Evolutionary conservation across 2,888 invertebrate species (phyloP).

Genomic region (Synanthedon myopaeformis): DNA sequence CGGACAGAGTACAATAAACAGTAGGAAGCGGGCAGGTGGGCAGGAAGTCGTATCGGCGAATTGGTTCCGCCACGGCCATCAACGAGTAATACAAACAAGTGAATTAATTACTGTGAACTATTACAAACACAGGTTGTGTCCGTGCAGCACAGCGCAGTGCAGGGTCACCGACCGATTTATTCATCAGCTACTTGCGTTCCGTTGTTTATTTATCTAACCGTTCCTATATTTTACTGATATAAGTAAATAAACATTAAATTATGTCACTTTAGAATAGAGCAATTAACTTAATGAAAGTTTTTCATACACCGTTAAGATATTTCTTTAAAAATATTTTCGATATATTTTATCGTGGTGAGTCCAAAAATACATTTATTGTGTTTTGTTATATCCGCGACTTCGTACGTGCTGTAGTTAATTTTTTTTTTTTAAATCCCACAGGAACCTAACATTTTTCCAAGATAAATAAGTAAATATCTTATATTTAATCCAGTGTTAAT

Average conservation of each 20-base stretch:
- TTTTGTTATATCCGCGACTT: too few relatives aligned
- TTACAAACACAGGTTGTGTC: not conserved
- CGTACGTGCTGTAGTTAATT: too few relatives aligned
- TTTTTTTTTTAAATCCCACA: too few relatives aligned
- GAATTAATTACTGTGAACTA: slow-evolving; percentile 15
- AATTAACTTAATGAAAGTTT: too few relatives aligned
- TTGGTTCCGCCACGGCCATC: slow-evolving; percentile 17
- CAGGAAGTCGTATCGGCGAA: slow-evolving; percentile 21
- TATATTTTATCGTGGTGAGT: too few relatives aligned
- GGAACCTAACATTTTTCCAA: too few relatives aligned
- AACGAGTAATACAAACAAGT: slow-evolving; percentile 19
- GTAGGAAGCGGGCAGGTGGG: slow-evolving; percentile 2
- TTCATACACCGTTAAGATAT: too few relatives aligned
- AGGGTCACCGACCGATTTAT: slow-evolving; percentile 52
- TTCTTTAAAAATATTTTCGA: too few relatives aligned
- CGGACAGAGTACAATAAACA: not conserved
- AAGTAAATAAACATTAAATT: not conserved
- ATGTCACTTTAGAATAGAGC: too few relatives aligned
- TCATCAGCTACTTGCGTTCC: slow-evolving; percentile 29
- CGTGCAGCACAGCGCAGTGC: slow-evolving; percentile 1
- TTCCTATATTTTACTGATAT: not conserved
- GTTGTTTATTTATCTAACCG: slow-evolving; percentile 28
- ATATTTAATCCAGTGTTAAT: too few relatives aligned
- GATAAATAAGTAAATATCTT: too few relatives aligned
- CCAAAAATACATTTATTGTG: too few relatives aligned